A percentile compares a stretch with the other conserved stretches of the same genome.
These are phyloP conservation scores for Papilio elwesi DNA, from an alignment of 2,888 invertebrate genomes.

Conservation along the genomic window DNA sequence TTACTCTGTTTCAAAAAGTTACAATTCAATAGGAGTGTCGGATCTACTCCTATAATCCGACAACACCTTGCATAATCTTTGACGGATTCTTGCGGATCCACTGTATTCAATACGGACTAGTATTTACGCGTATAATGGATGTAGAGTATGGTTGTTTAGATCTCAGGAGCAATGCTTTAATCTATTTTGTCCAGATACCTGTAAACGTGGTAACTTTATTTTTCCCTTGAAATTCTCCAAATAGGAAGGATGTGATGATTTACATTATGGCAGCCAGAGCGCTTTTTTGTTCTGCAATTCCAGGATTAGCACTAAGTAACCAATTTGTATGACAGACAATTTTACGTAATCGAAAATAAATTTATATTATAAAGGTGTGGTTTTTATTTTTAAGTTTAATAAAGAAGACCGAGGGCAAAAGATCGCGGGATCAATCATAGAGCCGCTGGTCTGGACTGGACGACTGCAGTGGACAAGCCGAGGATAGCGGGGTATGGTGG, in stretches of 20 bases:
- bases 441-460: too few species aligned
- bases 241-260: background rate
- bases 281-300: background rate
- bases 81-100: background rate
- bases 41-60: too few species aligned
- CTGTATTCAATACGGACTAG: background rate
- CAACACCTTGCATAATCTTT: background rate
- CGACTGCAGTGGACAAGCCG: too few species aligned
- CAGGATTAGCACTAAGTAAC: constrained; percentile 11
- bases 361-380: background rate
- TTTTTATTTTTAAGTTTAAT: background rate
- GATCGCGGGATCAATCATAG: too few species aligned
- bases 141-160: background rate
- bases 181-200: constrained; percentile 2
- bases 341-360: constrained; percentile 19
- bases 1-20: too few species aligned
- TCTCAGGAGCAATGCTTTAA: constrained; percentile 9
- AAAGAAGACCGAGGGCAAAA: too few species aligned
- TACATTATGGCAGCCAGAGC: too few species aligned
- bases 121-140: background rate
- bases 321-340: constrained; percentile 5
- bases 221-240: background rate
- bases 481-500: too few species aligned
- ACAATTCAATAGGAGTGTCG: too few species aligned
- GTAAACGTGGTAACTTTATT: background rate